phyloP scores from a whole-genome alignment of 2,888 invertebrate genomes.

The Cheilosia variabilis region DNA sequence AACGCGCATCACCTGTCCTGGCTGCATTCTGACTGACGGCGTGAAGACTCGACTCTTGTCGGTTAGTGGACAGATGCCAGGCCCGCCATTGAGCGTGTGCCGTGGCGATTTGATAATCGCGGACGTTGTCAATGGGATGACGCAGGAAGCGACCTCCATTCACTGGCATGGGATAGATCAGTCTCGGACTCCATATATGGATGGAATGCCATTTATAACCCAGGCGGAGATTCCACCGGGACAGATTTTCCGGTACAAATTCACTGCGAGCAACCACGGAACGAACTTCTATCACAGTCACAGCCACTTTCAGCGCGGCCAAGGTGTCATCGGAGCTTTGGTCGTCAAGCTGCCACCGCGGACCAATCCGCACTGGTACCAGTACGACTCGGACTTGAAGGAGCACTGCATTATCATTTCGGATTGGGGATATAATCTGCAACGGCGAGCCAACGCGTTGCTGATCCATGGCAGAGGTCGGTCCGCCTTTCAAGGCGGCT shows the following conservation, averaged over 20 bases:
- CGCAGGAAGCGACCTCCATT: constrained; percentile 79
- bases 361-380: constrained; percentile 78
- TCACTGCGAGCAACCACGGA: constrained; percentile 80
- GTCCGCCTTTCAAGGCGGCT: constrained; percentile 53
- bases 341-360: constrained; percentile 78
- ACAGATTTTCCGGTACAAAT: constrained; percentile 81
- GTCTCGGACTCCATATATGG: constrained; percentile 80
- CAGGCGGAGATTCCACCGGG: constrained; percentile 81
- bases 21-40: constrained; percentile 77
- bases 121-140: constrained; percentile 80
- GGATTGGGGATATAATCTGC: constrained; percentile 80
- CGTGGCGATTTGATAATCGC: constrained; percentile 81
- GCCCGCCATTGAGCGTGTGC: constrained; percentile 80
- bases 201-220: constrained; percentile 81
- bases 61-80: constrained; percentile 80
- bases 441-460: constrained; percentile 78
- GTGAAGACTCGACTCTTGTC: constrained; percentile 79
- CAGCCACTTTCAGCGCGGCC: constrained; percentile 80
- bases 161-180: constrained; percentile 82
- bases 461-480: constrained; percentile 80
- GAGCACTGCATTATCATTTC: constrained; percentile 80
- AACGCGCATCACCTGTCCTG: neutral
- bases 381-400: constrained; percentile 79
- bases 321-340: constrained; percentile 79
- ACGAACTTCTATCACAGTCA: constrained; percentile 82